Evolutionary conservation across 2,888 invertebrate species (phyloP), one percentile per base, ranked within the genome.

Genomic region (Trichogramma dendrolimi): DNA sequence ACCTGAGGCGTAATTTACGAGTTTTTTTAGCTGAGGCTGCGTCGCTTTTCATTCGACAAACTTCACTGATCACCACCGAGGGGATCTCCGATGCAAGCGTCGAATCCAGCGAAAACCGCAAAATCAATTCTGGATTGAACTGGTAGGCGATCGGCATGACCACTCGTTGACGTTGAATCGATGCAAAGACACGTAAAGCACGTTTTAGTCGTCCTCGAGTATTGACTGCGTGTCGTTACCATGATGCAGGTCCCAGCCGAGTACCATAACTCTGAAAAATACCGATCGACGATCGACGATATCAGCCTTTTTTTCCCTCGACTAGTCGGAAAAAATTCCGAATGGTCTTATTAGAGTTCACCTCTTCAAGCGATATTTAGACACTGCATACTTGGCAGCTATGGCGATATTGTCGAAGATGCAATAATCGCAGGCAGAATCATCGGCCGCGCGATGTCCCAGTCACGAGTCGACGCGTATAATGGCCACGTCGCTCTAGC

Each of bases 171-270:
- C 81, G 76, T 96, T 95, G 79, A 91, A 95, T 7, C 96, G 90
- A 82, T 98, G 97, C 27, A 97, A 80, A 7, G 96, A 96, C 50
- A 97, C 85, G 79, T 95, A 96, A 62, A 96, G 81, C 47, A 98
- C 91, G 78, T 88, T 85, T 0, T 86, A 83, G 72, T 89, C 85
- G 4, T 86, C 81, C 62, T 91, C 89, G 57, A 94, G 92, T 65
- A 91, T 86, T 53, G 86, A 83, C 79, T 94, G 93, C 6, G 91
- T 93, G 1, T 95, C 96, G 77, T 97, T 94, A 2, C 96, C 96
- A 76, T 97, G 96, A 74, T 97, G 96, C 4, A 97, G 89, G 79
- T 97, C 97, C 92, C 96, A 97, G 81, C 97, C 97, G 0, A 97
- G 78, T 58, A 97, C 87, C 49, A 92, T 73, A 6, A 88, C 81